A percentile compares a stretch with the other conserved stretches of the same genome.
Evolutionary conservation across 2,888 invertebrate species (phyloP).

Genomic region (Calameuta idolon): DNA sequence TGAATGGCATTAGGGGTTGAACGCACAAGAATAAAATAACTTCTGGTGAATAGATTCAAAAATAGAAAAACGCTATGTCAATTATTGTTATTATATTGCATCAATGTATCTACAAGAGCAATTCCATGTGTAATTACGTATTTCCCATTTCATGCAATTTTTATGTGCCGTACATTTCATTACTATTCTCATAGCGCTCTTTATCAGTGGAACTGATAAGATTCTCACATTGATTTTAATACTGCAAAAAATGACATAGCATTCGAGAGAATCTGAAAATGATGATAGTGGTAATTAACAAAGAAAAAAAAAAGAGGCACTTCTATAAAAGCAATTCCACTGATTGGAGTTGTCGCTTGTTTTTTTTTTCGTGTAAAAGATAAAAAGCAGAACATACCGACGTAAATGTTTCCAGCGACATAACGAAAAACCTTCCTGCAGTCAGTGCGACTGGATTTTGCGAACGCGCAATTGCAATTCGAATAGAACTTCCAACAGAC

Average conservation of each 20-base stretch:
- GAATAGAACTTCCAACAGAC: slow-evolving; percentile 17
- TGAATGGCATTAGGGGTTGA: neutral
- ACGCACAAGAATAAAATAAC: neutral
- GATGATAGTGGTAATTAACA: neutral
- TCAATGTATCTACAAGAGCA: neutral
- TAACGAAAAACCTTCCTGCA: slow-evolving; percentile 22
- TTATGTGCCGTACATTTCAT: neutral
- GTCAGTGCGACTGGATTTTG: slow-evolving; percentile 25
- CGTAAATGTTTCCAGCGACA: slow-evolving; percentile 27
- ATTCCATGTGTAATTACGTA: neutral
- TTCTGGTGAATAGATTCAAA: neutral
- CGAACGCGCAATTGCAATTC: slow-evolving; percentile 22
- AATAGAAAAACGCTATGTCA: neutral
- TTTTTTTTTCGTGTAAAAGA: neutral
- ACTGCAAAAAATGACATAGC: neutral
- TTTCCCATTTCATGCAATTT: neutral
- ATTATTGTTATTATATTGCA: neutral
- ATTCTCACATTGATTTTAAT: neutral
- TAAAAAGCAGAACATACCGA: slow-evolving; percentile 16
- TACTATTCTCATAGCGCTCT: neutral
- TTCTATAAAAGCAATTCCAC: neutral
- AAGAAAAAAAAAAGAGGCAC: too few relatives aligned
- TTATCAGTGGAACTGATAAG: neutral
- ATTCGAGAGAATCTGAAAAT: neutral
- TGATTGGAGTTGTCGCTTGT: neutral